These are phyloP conservation scores for Ethmia dodecea DNA, from an alignment of 2,888 invertebrate species.

Conservation along the genomic window DNA sequence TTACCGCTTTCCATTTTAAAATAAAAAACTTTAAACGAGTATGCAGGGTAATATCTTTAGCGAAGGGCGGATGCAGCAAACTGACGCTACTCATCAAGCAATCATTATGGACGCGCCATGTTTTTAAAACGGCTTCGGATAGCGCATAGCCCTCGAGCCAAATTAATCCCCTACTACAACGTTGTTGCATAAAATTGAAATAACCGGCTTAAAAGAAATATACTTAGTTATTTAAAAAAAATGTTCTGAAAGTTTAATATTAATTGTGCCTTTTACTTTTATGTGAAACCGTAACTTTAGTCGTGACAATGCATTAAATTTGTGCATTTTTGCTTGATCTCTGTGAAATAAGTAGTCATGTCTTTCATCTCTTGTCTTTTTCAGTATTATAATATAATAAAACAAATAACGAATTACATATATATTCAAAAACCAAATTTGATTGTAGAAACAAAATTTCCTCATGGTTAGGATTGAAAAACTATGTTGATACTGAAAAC, in stretches of 20 bases:
- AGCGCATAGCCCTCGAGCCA: slow-evolving; percentile 54
- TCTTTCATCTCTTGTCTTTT: too few species aligned
- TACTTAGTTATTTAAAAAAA: slow-evolving; percentile 40
- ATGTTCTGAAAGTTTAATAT: slow-evolving; percentile 48
- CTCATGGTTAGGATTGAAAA: too few species aligned
- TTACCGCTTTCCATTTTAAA: too few species aligned
- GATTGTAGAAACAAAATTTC: too few species aligned
- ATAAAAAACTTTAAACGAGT: slow-evolving; percentile 18
- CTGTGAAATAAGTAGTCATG: too few species aligned
- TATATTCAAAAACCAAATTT: too few species aligned
- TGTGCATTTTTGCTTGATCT: too few species aligned
- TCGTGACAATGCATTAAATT: slow-evolving; percentile 75
- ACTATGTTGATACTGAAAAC: too few species aligned
- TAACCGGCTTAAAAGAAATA: slow-evolving; percentile 45
- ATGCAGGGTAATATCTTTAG: too few species aligned
- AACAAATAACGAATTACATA: too few species aligned
- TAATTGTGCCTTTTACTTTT: slow-evolving; percentile 55
- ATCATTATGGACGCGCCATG: slow-evolving; percentile 71
- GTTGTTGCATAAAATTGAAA: slow-evolving; percentile 52
- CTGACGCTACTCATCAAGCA: slow-evolving; percentile 63
- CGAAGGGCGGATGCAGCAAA: slow-evolving; percentile 14
- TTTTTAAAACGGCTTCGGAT: slow-evolving; percentile 70
- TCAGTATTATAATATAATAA: too few species aligned
- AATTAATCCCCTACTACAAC: slow-evolving; percentile 65
- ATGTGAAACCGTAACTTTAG: slow-evolving; percentile 48